Conservation (phyloP, 1,140 invertebrate genomes). For the Tribolium madens region DNA sequence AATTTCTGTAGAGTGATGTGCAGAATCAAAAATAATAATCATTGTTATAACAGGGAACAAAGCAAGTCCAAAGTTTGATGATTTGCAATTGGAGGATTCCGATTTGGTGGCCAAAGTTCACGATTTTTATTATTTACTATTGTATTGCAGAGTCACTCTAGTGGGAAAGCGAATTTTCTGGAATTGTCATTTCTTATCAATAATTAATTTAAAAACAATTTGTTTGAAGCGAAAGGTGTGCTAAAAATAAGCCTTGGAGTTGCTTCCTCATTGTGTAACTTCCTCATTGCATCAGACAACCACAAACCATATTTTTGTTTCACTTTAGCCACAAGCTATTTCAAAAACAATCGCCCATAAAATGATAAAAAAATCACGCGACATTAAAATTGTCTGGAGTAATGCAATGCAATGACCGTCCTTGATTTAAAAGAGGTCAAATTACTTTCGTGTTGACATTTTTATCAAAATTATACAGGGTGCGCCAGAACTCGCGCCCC, state of each 20-base stretch:
- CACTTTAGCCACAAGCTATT: not conserved
- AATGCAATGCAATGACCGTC: not conserved
- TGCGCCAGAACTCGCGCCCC: too few relatives aligned
- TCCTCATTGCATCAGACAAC: not conserved
- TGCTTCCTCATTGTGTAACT: not conserved
- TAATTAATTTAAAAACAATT: not conserved
- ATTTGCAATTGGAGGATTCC: slow-evolving; percentile 20
- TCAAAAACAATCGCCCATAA: not conserved
- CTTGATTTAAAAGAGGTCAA: slow-evolving; percentile 16
- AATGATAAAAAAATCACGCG: not conserved
- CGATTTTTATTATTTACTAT: not conserved
- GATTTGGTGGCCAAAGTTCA: slow-evolving; percentile 10
- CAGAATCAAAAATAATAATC: not conserved
- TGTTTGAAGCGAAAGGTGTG: not conserved
- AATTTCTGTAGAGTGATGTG: too few relatives aligned
- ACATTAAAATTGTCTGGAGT: not conserved
- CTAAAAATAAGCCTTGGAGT: too few relatives aligned
- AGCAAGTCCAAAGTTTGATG: slow-evolving; percentile 6
- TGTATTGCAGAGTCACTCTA: slow-evolving; percentile 3
- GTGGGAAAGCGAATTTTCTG: not conserved
- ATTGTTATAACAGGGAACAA: not conserved
- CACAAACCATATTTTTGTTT: not conserved
- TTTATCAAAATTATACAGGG: slow-evolving; percentile 11
- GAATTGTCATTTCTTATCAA: not conserved
- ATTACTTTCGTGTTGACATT: slow-evolving; percentile 22